phyloP scores from a whole-genome alignment of 1,140 invertebrate species.

The Pachyrhynchus sulphureomaculatus region DNA sequence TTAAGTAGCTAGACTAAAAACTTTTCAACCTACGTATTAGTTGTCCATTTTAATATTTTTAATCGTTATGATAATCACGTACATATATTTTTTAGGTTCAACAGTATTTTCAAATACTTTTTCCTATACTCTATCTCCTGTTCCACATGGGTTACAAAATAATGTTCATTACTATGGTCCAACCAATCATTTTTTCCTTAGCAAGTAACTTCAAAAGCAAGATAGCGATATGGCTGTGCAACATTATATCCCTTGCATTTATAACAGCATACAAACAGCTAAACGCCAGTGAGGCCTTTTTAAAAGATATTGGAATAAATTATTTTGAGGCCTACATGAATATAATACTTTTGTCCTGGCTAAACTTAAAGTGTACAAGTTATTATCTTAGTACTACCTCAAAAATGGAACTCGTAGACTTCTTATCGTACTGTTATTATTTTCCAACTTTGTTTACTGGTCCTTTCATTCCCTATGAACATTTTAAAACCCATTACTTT shows the following conservation, averaged over 20 bases:
- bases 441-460: conserved; percentile 77
- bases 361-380: conserved; percentile 46
- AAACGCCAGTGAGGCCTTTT: conserved; percentile 22
- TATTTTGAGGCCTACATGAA: conserved; percentile 34
- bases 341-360: conserved; percentile 44
- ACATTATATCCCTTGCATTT: conserved; percentile 26
- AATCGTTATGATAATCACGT: too few relatives aligned
- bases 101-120: conserved; percentile 33
- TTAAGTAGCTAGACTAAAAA: too few relatives aligned
- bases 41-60: too few relatives aligned
- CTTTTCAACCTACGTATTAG: too few relatives aligned
- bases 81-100: conserved; percentile 30
- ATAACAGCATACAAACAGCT: conserved; percentile 36
- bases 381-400: conserved; percentile 38
- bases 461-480: conserved; percentile 74
- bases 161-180: conserved; percentile 33
- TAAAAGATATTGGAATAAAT: conserved; percentile 20
- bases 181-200: conserved; percentile 41
- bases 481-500: conserved; percentile 56
- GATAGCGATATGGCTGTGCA: conserved; percentile 37
- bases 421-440: conserved; percentile 76
- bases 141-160: conserved; percentile 25
- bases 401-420: conserved; percentile 47
- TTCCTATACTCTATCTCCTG: conserved; percentile 30
- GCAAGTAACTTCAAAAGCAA: conserved; percentile 14